These are phyloP conservation scores for Sinocyclocheilus rhinocerous DNA, from an alignment of 2,113 vertebrate species.

Conservation along the genomic window DNA sequence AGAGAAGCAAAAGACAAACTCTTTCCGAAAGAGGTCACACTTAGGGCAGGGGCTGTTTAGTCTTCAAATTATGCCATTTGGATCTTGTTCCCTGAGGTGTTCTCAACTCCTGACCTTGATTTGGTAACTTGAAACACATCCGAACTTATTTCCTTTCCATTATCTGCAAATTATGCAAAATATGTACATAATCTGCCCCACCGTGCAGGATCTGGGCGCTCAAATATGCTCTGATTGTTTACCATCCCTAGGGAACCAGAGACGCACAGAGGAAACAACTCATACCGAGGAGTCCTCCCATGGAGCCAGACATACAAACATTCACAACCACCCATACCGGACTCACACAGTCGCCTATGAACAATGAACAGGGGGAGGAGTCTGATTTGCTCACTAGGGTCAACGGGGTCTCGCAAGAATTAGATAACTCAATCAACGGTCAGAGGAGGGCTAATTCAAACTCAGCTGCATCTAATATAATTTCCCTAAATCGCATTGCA, in stretches of 20 bases:
- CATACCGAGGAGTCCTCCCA: not conserved
- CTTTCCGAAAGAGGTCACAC: conserved; percentile 28
- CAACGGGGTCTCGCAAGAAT: not conserved
- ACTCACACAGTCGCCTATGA: not conserved
- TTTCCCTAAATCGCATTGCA: conserved; percentile 1
- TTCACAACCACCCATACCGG: not conserved
- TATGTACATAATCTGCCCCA: conserved; percentile 22
- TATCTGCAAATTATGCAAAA: conserved; percentile 44
- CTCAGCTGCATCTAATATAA: conserved; percentile 24
- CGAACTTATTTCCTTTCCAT: conserved; percentile 32
- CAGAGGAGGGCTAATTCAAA: not conserved
- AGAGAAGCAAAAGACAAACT: conserved; percentile 16
- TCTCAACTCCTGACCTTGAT: conserved; percentile 36
- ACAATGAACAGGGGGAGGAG: conserved; percentile 22
- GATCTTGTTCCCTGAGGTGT: conserved; percentile 26
- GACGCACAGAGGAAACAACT: conserved; percentile 5
- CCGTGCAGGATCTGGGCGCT: not conserved
- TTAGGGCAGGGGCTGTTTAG: conserved; percentile 30
- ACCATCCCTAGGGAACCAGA: conserved; percentile 17
- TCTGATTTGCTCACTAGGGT: conserved; percentile 18
- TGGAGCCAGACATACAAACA: conserved; percentile 1
- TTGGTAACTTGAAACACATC: conserved; percentile 35
- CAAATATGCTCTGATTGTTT: conserved; percentile 31
- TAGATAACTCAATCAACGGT: conserved; percentile 13
- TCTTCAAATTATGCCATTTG: conserved; percentile 38